These are phyloP conservation scores for Orbicella faveolata DNA, from an alignment of 64 coral and sea anemone genomes.

Conservation along the genomic window DNA sequence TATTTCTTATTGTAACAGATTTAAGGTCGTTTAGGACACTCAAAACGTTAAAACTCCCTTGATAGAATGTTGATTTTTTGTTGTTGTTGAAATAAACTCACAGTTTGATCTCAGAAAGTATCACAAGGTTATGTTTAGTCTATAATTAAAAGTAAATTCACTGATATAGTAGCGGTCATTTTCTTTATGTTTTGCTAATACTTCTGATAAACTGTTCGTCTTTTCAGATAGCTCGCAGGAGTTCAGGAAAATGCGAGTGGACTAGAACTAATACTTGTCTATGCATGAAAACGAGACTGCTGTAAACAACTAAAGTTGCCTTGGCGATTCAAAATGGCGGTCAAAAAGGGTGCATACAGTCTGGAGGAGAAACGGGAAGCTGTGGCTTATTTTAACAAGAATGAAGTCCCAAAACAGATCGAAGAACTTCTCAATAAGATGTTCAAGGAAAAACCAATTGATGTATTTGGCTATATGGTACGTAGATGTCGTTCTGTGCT, in stretches of 20 bases:
- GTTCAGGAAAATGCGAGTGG: neutral
- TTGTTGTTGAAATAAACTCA: no score
- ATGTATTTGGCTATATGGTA: constrained; percentile 96
- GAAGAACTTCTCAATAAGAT: constrained; percentile 94
- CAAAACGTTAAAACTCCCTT: no score
- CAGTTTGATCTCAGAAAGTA: no score
- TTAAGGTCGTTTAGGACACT: no score
- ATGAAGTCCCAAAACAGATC: constrained; percentile 88
- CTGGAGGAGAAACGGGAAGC: constrained; percentile 84
- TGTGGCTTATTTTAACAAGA: constrained; percentile 81
- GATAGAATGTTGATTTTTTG: no score
- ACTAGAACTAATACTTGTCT: neutral
- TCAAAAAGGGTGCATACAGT: constrained; percentile 65
- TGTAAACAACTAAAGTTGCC: constrained; percentile 21
- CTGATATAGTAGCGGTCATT: neutral
- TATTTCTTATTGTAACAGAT: no score
- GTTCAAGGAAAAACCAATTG: constrained; percentile 86
- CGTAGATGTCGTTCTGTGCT: constrained; percentile 1
- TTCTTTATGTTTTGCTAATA: no score
- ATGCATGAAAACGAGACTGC: constrained; percentile 6
- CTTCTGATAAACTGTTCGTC: no score
- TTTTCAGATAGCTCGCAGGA: neutral
- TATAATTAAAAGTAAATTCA: neutral
- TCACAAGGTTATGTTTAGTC: no score
- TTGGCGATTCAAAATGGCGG: constrained; percentile 92